A percentile compares a stretch with the other conserved stretches of the same genome.
Conservation (phyloP, 2,888 invertebrate genomes). For the Brachyptera putata region DNA sequence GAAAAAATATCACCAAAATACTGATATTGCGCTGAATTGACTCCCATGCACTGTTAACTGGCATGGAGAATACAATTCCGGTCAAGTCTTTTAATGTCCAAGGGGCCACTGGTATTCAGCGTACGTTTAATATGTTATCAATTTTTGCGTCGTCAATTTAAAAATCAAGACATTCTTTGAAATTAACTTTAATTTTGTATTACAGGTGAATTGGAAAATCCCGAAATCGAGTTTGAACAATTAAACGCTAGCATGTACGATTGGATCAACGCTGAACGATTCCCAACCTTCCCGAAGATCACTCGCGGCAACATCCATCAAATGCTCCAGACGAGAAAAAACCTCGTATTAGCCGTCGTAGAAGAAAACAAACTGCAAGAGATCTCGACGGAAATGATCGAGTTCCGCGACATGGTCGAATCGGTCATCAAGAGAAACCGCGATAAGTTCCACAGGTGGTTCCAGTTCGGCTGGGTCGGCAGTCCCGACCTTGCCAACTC, state of each 20-base stretch:
- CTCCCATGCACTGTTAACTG: no score
- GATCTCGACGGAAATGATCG: constrained; percentile 65
- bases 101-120: no score
- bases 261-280: constrained; percentile 88
- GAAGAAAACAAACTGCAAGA: constrained; percentile 83
- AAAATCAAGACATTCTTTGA: no score
- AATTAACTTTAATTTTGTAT: no score
- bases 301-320: constrained; percentile 62
- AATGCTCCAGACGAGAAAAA: constrained; percentile 77
- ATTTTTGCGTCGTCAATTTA: no score
- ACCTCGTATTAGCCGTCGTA: constrained; percentile 80
- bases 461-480: constrained; percentile 96
- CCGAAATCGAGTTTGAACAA: constrained; percentile 38
- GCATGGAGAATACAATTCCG: no score
- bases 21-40: no score
- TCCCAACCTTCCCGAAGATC: constrained; percentile 83
- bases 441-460: constrained; percentile 57
- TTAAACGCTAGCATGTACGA: constrained; percentile 70
- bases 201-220: constrained; percentile 6
- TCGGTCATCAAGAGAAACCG: constrained; percentile 69
- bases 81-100: no score
- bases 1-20: no score
- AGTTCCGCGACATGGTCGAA: constrained; percentile 81
- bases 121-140: no score
- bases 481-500: constrained; percentile 87